Evolutionary conservation across 2,797 vertebrate species (phyloP), one percentile per base, ranked within the genome.

Genomic region (Anomalospiza imberbis): DNA sequence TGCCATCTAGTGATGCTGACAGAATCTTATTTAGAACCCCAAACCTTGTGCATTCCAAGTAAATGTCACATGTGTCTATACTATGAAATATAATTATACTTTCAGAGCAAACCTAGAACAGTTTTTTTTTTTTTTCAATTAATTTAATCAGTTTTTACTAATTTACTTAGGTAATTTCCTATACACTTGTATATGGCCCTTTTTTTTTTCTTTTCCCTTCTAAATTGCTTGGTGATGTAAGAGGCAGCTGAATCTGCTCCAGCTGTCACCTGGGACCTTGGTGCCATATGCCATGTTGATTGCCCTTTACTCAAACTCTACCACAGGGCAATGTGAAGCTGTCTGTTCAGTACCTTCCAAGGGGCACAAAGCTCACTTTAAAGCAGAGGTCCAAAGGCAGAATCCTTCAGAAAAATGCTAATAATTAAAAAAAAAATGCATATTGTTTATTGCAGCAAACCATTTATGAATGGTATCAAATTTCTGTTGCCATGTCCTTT

Each of bases 1-100:
- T 96, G 88, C 95, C 94, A 97, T 94, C 88, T 94, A 96, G 95
- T 89, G 93, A 96, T 94, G 36, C 77, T 68, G 71, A 62, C 10
- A 85, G 71, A 87, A 77, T 94, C 44, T 74, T 85, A 24, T 85
- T 76, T 44, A 67, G 84, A 92, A 82, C 13, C 17, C 15, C 38
- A 7, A 20, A 57, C 66, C 25, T 57, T 60, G 18, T 38, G 16
- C n/a, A 48, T 90, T 86, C 65, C 32, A 62, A 83, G 17, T 65
- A 74, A 77, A 77, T 32, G 24, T 45, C 54, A 13, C 4, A 2
- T 4, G 0, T 24, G 7, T 55, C 8, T 65, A 28, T 16, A 12
- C 11, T 34, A 9, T 28, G 19, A 44, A 48, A 12, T 25, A 67
- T 22, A 17, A 13, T 55, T 54, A 20, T 2, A 32, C 29, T 78